Evolutionary conservation across 2,888 invertebrate genomes (phyloP).

Genomic region (Cantharis flavilabris): DNA sequence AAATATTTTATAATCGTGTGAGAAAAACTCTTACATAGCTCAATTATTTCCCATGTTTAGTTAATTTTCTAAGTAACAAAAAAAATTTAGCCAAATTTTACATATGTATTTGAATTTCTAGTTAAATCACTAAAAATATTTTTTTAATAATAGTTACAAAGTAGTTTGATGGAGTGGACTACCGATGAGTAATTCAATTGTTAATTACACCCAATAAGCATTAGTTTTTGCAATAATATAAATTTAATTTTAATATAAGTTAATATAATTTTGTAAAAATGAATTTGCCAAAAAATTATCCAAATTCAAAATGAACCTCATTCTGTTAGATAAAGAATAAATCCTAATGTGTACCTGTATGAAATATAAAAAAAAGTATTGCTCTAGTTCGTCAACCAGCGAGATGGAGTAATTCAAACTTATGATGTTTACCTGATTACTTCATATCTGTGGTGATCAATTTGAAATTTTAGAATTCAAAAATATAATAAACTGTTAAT

Average conservation of each 20-base stretch:
- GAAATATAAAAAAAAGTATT: background rate
- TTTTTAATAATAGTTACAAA: background rate
- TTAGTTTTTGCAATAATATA: background rate
- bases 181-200: background rate
- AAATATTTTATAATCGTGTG: too few relatives aligned
- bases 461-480: background rate
- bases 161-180: background rate
- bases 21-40: background rate
- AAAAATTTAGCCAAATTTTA: background rate
- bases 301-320: background rate
- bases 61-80: background rate
- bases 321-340: too few relatives aligned
- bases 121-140: background rate
- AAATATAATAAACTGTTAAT: background rate
- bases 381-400: background rate
- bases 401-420: background rate
- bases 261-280: too few relatives aligned
- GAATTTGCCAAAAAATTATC: background rate
- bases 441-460: background rate
- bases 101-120: background rate
- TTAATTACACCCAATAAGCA: background rate
- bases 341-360: background rate
- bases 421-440: background rate
- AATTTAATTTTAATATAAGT: background rate
- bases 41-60: background rate